Percentiles rank a stretch among this genome's conserved stretches.
Evolutionary conservation across 1,140 invertebrate species (phyloP).

Genomic region (Lasaia peninsularis): DNA sequence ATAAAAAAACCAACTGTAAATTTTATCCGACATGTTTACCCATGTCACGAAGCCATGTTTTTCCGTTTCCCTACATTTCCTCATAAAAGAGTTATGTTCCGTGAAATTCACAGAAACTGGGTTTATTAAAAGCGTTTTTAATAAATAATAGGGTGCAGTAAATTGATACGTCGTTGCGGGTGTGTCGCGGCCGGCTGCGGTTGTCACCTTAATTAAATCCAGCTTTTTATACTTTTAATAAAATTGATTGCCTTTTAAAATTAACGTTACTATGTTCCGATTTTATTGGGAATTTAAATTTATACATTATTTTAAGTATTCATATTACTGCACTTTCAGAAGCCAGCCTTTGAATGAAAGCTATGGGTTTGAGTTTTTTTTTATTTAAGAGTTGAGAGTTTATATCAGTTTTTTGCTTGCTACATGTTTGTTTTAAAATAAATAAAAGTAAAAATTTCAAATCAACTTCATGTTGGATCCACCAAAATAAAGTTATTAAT

Average conservation of each 20-base stretch:
- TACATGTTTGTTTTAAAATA: too few relatives aligned
- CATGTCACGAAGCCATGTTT: constrained; percentile 6
- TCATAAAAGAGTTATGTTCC: constrained; percentile 9
- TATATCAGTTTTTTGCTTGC: too few relatives aligned
- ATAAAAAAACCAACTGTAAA: constrained; percentile 8
- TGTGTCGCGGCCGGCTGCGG: constrained; percentile 1
- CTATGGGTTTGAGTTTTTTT: too few relatives aligned
- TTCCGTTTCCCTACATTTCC: constrained; percentile 11
- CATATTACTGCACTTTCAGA: too few relatives aligned
- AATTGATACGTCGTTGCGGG: constrained; percentile 7
- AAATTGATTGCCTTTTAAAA: constrained; percentile 8
- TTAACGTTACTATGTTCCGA: neutral
- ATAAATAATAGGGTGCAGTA: constrained; percentile 10
- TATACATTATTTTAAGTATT: too few relatives aligned
- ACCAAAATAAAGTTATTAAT: too few relatives aligned
- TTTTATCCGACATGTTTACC: constrained; percentile 9
- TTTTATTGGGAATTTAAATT: neutral
- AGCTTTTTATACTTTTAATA: constrained; percentile 6
- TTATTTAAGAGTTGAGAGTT: too few relatives aligned
- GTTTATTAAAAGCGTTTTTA: constrained; percentile 7
- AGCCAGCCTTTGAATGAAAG: too few relatives aligned
- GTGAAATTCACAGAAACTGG: constrained; percentile 7
- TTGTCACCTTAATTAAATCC: constrained; percentile 3
- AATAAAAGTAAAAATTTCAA: too few relatives aligned
- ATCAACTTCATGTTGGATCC: too few relatives aligned